phyloP scores from a whole-genome alignment of 2,888 invertebrate species.

The Diarsia mendica region DNA sequence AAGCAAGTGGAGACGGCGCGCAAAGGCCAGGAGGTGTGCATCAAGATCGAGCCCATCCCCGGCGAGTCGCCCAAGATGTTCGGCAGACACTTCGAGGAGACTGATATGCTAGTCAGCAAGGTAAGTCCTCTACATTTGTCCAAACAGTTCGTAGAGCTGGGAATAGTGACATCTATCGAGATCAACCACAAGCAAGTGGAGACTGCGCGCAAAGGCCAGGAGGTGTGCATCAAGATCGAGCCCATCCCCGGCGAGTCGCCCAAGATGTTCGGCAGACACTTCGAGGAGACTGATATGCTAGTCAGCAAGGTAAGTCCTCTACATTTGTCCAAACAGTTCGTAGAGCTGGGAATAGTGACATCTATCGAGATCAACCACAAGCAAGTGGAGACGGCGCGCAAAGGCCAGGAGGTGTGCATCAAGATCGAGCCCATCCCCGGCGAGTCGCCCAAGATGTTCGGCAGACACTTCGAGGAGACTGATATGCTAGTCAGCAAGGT shows the following conservation, averaged over 20 bases:
- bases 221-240: no score
- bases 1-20: constrained; percentile 98
- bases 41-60: constrained; percentile 98
- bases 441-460: constrained; percentile 99
- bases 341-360: constrained; percentile 97
- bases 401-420: constrained; percentile 98
- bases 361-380: constrained; percentile 99
- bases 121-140: no score
- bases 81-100: constrained; percentile 99
- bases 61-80: constrained; percentile 99
- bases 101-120: constrained; percentile 98
- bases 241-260: no score
- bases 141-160: no score
- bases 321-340: constrained; percentile 92
- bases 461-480: constrained; percentile 99
- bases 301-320: no score
- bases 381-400: constrained; percentile 97
- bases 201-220: no score
- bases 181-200: no score
- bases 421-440: constrained; percentile 99
- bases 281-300: no score
- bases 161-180: no score
- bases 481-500: constrained; percentile 99
- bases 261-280: no score
- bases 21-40: constrained; percentile 98